Conservation (phyloP, 2,888 invertebrate species). For the Protula sp. region DNA sequence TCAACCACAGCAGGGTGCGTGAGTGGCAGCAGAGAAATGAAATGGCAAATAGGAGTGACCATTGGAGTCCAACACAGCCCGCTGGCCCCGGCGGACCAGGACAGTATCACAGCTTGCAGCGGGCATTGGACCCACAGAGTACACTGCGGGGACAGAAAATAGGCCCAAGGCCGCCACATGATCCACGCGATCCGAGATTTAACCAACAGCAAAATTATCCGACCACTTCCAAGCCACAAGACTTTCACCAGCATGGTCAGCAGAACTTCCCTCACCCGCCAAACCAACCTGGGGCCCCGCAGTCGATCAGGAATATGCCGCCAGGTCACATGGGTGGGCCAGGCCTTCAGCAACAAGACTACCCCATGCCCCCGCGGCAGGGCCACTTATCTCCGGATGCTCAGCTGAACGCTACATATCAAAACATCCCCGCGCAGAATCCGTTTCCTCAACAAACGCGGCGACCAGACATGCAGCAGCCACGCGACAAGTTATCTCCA, state of each 20-base stretch:
- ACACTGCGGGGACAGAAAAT: not conserved
- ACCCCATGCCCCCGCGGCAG: too few relatives aligned
- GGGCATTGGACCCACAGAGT: not conserved
- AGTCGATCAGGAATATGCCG: too few relatives aligned
- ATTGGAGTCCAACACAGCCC: not conserved
- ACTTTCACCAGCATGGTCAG: not conserved
- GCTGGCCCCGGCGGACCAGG: not conserved
- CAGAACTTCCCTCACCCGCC: not conserved
- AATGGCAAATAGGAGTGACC: not conserved
- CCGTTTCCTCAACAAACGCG: not conserved
- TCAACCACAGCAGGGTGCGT: constrained; percentile 18
- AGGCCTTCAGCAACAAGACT: not conserved
- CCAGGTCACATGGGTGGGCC: not conserved
- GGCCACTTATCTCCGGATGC: too few relatives aligned
- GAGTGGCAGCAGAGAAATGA: constrained; percentile 37
- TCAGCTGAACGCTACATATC: not conserved
- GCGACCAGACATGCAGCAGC: not conserved
- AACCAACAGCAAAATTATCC: not conserved
- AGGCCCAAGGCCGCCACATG: not conserved
- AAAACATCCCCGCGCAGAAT: not conserved
- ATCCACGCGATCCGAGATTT: not conserved
- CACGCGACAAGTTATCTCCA: not conserved
- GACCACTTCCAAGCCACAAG: not conserved
- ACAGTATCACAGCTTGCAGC: not conserved
- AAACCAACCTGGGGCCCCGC: not conserved